Evolutionary conservation across 1,140 invertebrate genomes (phyloP).

Genomic region (Brachionus rotundiformis): DNA sequence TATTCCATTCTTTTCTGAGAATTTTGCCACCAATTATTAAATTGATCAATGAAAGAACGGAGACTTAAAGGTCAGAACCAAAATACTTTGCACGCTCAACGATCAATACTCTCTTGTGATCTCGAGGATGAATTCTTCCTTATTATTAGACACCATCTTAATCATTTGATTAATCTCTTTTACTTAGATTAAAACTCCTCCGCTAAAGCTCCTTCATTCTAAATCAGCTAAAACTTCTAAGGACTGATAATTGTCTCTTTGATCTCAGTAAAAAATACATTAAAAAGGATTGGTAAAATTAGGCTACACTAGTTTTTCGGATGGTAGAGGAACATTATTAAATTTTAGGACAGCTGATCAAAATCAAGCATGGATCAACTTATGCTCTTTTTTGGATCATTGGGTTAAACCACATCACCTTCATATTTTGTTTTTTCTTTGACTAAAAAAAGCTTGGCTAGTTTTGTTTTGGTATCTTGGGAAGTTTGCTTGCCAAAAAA

Average conservation of each 20-base stretch:
- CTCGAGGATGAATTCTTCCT: too few relatives aligned
- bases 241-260: background rate
- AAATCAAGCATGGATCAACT: background rate
- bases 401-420: background rate
- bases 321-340: background rate
- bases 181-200: too few relatives aligned
- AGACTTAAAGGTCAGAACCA: background rate
- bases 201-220: too few relatives aligned
- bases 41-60: conserved; percentile 33
- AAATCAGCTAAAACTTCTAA: background rate
- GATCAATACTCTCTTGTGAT: conserved; percentile 18
- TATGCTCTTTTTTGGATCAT: background rate
- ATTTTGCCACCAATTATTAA: conserved; percentile 14
- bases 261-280: background rate
- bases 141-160: too few relatives aligned
- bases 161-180: too few relatives aligned
- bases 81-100: conserved; percentile 14
- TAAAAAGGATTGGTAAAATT: background rate
- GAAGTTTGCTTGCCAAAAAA: too few relatives aligned
- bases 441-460: background rate
- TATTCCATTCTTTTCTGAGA: background rate
- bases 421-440: conserved; percentile 31
- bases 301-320: background rate
- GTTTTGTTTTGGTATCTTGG: background rate
- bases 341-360: background rate